A percentile compares a stretch with the other conserved stretches of the same genome.
Evolutionary conservation across 2,113 vertebrate genomes (phyloP).

Genomic region (Rynchops niger): DNA sequence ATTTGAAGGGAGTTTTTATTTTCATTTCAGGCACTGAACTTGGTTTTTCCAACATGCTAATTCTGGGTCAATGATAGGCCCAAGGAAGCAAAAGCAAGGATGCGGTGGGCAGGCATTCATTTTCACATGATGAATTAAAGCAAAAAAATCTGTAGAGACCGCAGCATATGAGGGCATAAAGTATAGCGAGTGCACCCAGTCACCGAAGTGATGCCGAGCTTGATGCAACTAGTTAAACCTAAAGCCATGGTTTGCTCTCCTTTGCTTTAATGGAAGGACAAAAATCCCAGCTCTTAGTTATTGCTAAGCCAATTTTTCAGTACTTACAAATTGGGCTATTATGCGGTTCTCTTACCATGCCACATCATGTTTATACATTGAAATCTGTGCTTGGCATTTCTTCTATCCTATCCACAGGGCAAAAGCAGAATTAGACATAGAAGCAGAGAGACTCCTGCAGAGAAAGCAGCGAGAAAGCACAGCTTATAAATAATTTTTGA

Average conservation of each 20-base stretch:
- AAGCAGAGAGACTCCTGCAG: background rate
- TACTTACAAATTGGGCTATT: background rate
- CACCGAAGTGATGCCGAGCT: background rate
- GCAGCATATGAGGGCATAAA: background rate
- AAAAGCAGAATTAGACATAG: background rate
- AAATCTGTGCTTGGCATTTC: background rate
- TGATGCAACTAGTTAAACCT: background rate
- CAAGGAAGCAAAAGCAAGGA: background rate
- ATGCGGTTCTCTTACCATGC: background rate
- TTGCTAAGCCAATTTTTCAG: background rate
- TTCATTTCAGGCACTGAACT: background rate
- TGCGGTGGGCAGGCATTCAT: accelerated
- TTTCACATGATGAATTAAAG: background rate
- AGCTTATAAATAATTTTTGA: background rate
- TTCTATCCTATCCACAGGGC: background rate
- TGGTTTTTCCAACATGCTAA: background rate
- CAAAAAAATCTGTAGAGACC: background rate
- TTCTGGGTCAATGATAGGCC: background rate
- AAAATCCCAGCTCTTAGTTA: background rate
- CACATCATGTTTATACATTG: background rate
- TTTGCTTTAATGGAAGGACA: background rate
- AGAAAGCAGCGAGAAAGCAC: background rate
- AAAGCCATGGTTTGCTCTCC: background rate
- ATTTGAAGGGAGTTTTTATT: constrained; percentile 28
- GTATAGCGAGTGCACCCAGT: background rate